Evolutionary conservation across 2,888 invertebrate species (phyloP).

Genomic region (Athrips mouffetella): DNA sequence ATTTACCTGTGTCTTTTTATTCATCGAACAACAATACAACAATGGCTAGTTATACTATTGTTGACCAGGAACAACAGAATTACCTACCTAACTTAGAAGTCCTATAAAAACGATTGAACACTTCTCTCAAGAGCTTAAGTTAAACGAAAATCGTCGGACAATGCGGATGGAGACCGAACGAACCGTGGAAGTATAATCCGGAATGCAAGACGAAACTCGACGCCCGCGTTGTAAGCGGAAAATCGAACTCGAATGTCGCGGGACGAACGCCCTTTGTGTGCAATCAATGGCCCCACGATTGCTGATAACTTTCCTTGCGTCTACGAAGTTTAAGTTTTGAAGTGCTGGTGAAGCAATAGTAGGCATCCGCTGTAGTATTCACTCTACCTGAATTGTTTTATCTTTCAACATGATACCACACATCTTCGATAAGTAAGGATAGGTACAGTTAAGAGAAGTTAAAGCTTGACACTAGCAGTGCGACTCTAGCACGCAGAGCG

Average conservation of each 20-base stretch:
- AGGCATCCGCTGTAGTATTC: slow-evolving; percentile 37
- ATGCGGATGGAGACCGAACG: slow-evolving; percentile 46
- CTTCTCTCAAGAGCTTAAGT: slow-evolving; percentile 25
- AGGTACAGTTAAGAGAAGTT: no score
- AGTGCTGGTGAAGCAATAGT: slow-evolving; percentile 35
- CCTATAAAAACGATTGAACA: background rate
- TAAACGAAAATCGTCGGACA: slow-evolving; percentile 41
- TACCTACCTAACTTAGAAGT: background rate
- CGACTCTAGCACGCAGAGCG: no score
- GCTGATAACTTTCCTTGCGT: slow-evolving; percentile 54
- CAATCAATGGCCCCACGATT: slow-evolving; percentile 73
- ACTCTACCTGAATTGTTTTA: no score
- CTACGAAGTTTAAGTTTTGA: slow-evolving; percentile 55
- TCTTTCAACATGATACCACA: no score
- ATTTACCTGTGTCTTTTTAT: no score
- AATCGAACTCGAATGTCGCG: slow-evolving; percentile 70
- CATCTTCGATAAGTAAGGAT: no score
- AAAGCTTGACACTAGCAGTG: no score
- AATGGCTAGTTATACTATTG: no score
- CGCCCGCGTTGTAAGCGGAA: slow-evolving; percentile 66
- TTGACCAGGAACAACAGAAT: background rate
- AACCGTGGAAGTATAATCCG: slow-evolving; percentile 59
- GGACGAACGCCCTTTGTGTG: slow-evolving; percentile 68
- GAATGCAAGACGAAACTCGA: slow-evolving; percentile 68
- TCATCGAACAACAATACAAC: no score